These are phyloP conservation scores for Xanthia togata DNA, from an alignment of 2,888 invertebrate genomes.

Conservation along the genomic window DNA sequence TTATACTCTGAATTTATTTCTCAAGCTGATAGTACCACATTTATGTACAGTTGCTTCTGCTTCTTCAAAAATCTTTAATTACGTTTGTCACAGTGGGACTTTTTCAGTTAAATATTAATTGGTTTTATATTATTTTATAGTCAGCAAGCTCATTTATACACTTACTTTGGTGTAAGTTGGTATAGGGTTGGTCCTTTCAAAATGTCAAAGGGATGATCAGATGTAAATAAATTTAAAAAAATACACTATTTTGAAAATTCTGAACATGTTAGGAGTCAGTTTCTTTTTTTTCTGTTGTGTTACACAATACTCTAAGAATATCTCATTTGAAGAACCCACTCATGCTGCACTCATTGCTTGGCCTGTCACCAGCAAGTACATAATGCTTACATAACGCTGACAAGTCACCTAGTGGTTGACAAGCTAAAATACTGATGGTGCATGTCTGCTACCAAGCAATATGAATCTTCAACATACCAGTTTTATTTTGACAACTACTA, in stretches of 20 bases:
- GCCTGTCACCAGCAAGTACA: background rate
- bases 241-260: background rate
- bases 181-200: background rate
- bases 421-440: background rate
- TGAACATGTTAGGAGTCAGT: background rate
- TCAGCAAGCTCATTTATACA: background rate
- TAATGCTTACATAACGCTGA: background rate
- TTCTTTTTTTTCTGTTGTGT: background rate
- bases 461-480: background rate
- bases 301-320: background rate
- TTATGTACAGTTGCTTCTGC: background rate
- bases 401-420: background rate
- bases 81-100: no score
- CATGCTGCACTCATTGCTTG: background rate
- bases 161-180: background rate
- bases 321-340: background rate
- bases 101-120: background rate
- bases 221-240: background rate
- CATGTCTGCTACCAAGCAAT: background rate
- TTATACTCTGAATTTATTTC: background rate
- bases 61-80: background rate
- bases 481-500: constrained; percentile 1
- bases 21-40: background rate
- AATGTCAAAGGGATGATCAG: background rate
- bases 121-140: background rate